A percentile compares a stretch with the other conserved stretches of the same genome.
These are phyloP conservation scores for Brachymystax lenok DNA, from an alignment of 2,797 vertebrate genomes.

Conservation along the genomic window DNA sequence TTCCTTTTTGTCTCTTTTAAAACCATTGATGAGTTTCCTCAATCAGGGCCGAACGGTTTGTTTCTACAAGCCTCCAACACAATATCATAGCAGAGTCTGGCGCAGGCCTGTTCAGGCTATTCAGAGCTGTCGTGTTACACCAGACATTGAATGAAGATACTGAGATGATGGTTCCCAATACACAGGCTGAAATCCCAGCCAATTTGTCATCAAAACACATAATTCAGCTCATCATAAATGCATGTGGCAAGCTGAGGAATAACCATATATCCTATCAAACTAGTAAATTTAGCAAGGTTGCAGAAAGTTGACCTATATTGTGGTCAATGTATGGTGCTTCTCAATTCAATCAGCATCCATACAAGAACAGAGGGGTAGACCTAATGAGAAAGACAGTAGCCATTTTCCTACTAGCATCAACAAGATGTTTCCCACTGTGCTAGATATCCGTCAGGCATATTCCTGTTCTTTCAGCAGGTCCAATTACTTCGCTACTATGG, in stretches of 20 bases:
- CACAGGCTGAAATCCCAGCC: slow-evolving; percentile 47
- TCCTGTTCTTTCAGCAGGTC: slow-evolving; percentile 49
- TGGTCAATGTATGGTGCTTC: neutral
- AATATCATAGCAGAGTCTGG: slow-evolving; percentile 62
- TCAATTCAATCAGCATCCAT: slow-evolving; percentile 12
- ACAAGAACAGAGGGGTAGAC: slow-evolving; percentile 10
- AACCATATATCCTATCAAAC: neutral
- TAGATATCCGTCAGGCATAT: neutral
- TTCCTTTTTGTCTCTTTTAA: slow-evolving; percentile 63
- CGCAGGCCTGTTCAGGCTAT: slow-evolving; percentile 56
- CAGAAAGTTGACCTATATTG: neutral
- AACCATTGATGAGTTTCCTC: slow-evolving; percentile 70
- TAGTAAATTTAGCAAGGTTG: neutral
- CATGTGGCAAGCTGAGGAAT: neutral
- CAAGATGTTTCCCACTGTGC: neutral
- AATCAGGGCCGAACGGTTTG: slow-evolving; percentile 67
- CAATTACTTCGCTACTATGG: neutral
- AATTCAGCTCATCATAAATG: neutral
- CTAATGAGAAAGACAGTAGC: neutral
- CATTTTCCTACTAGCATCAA: neutral
- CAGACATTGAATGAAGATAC: slow-evolving; percentile 49
- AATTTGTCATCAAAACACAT: slow-evolving; percentile 35
- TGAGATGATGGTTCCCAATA: slow-evolving; percentile 49
- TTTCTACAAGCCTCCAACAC: slow-evolving; percentile 63
- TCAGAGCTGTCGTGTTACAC: slow-evolving; percentile 53